Evolutionary conservation across 2,888 invertebrate species (phyloP).

Genomic region (Agrotis puta): DNA sequence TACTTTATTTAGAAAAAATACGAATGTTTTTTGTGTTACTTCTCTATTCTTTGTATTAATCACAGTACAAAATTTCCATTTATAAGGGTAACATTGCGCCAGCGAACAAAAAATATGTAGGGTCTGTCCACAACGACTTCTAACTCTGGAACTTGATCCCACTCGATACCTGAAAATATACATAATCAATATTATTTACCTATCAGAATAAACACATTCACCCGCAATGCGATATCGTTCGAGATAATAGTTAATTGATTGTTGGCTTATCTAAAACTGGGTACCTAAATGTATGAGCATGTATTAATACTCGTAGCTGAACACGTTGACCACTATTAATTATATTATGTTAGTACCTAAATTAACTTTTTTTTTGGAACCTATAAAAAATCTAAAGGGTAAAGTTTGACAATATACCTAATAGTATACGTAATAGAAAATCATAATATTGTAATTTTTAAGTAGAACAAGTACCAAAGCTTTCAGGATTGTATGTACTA

Average conservation of each 20-base stretch:
- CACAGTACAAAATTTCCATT: slow-evolving; percentile 85
- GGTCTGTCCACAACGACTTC: slow-evolving; percentile 80
- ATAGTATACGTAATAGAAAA: slow-evolving; percentile 1
- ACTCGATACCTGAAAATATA: slow-evolving; percentile 82
- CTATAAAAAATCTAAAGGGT: no score
- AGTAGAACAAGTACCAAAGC: no score
- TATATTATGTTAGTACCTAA: slow-evolving; percentile 7
- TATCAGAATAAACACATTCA: slow-evolving; percentile 20
- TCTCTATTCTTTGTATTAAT: slow-evolving; percentile 29
- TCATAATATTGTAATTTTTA: no score
- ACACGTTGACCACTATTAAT: slow-evolving; percentile 36
- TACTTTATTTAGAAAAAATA: not conserved
- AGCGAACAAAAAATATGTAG: slow-evolving; percentile 85
- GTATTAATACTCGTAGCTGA: slow-evolving; percentile 1
- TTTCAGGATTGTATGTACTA: no score
- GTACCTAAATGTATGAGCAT: slow-evolving; percentile 3
- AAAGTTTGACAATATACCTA: not conserved
- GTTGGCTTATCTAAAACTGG: slow-evolving; percentile 39
- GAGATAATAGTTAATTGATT: slow-evolving; percentile 46
- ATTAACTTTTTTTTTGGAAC: no score
- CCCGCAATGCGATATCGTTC: slow-evolving; percentile 38
- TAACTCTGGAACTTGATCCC: slow-evolving; percentile 82
- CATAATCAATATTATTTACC: slow-evolving; percentile 29
- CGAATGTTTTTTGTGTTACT: slow-evolving; percentile 5
- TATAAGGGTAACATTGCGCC: slow-evolving; percentile 82